Base-by-base conservation (phyloP, 2,888 invertebrate genomes). In the Amblyjoppa fuscipennis region DNA sequence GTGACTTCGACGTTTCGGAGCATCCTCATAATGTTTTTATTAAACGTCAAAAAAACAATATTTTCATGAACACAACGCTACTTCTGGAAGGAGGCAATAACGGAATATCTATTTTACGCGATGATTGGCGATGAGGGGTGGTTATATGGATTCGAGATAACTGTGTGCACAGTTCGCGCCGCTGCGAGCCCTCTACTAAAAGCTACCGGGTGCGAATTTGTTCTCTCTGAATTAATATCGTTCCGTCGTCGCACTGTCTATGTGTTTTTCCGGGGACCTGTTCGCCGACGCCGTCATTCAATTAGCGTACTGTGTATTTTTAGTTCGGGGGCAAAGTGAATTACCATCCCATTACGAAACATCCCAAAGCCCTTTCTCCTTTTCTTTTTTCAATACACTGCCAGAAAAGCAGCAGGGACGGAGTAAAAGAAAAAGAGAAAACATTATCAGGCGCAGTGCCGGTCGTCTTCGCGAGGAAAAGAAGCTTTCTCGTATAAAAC, bases 291-390 rank as follows among this genome's bases (percentile, higher is more conserved):
- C 31, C 80, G 76, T 76, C 84, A 81, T 84, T 84, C 80, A 84
- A 81, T 84, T 84, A 84, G 80, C 80, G 59, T 34, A 73, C 71
- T 49, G 80, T 73, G 73, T 84, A 84, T 80, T 84, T 84, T 84
- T 68, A 80, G 71, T 84, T 81, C 71, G 61, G 56, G 66, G 64
- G 59, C 71, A 84, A 84, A 80, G 66, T 76, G 80, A 84, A 84
- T 84, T 84, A 84, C 84, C 84, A 84, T 81, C 80, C 76, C 68
- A 81, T 84, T 84, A 84, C 84, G 71, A 79, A 83, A 79, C 78
- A 69, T 78, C 74, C 78, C 74, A 38, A 74, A 34, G 34, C 45
- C 16, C 45, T 25, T 41, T 71, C 76, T 64, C 76, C n/a, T 4
- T 34, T 70, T 11, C 75, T 7, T 69, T 71, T 71, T 53, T 53